Base-by-base conservation (phyloP, 2,113 vertebrate genomes). In the Amazona guildingii region DNA sequence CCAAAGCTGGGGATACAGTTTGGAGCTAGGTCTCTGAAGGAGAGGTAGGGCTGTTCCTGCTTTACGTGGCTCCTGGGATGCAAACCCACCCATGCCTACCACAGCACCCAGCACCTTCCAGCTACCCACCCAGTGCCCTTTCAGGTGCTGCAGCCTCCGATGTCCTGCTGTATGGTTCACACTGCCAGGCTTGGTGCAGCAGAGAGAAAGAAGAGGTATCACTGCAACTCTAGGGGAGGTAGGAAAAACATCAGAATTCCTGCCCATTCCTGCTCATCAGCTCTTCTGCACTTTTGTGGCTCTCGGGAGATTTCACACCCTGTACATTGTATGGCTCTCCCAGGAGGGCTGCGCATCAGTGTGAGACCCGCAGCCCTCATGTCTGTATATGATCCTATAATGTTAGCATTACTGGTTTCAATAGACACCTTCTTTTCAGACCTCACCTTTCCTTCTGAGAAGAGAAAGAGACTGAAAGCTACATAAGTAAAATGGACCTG, bases 51-150 rank as follows among this genome's bases (percentile, higher is more conserved):
- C 4, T 77, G 66, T 43, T 61, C 11, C 39, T 59, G 43, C 24
- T 84, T 44, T 64, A 7, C 4, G 35, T 13, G 11, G 7, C 2
- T 64, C 7, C 44, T 46, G 43, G 6, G 3, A 4, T 64, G 35
- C n/a, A 39, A 69, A 19, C 8, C 33, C 0, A 0, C 5, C 7
- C n/a, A 9, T 10, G 9, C 14, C 55, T 73, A 17, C 7, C 21
- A 59, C 79, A 70, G 44, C 31, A 41, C 11, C 19, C 35, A 48
- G 8, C 28, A 49, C 33, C 44, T 76, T 41, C 54, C 44, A 49
- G 28, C 10, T 9, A 9, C 23, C 16, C 46, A 44, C 21, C 2
- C 7, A 54, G 11, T 1, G 1, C 3, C 59, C 9, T 54, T 19
- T 39, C n/a, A 27, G 43, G 17, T 10, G 23, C 63, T 89, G 59